Evolutionary conservation across 2,113 vertebrate genomes (phyloP).

Genomic region (Grus americana): DNA sequence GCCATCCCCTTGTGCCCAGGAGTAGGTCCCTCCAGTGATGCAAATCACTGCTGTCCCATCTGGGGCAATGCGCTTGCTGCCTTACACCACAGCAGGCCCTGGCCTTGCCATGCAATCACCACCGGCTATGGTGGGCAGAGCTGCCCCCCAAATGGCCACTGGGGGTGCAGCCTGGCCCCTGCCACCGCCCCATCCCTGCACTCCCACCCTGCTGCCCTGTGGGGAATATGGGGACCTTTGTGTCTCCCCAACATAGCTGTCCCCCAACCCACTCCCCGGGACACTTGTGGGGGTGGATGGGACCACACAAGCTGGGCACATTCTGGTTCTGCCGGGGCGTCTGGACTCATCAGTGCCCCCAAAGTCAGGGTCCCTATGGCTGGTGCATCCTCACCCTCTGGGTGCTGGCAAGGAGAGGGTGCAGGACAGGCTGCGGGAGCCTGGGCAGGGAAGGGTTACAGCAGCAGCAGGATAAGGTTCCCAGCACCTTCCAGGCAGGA

Average conservation of each 20-base stretch:
- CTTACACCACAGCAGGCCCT: not conserved
- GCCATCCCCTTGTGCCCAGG: not conserved
- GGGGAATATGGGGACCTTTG: rapidly evolving
- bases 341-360: not conserved
- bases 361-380: not conserved
- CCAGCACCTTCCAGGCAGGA: not conserved
- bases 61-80: not conserved
- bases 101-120: not conserved
- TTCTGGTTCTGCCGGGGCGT: not conserved
- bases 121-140: not conserved
- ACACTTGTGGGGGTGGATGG: not conserved
- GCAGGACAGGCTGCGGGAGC: not conserved
- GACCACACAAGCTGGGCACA: not conserved
- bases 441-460: rapidly evolving
- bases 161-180: not conserved
- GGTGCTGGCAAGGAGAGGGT: not conserved
- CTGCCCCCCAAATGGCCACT: not conserved
- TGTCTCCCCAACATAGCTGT: rapidly evolving
- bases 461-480: not conserved
- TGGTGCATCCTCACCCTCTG: not conserved
- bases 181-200: not conserved
- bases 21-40: not conserved
- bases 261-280: rapidly evolving
- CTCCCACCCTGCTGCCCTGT: not conserved
- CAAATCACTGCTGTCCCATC: not conserved